Conservation (phyloP, 2,888 invertebrate genomes). For the Acanthosepion pharaonis region DNA sequence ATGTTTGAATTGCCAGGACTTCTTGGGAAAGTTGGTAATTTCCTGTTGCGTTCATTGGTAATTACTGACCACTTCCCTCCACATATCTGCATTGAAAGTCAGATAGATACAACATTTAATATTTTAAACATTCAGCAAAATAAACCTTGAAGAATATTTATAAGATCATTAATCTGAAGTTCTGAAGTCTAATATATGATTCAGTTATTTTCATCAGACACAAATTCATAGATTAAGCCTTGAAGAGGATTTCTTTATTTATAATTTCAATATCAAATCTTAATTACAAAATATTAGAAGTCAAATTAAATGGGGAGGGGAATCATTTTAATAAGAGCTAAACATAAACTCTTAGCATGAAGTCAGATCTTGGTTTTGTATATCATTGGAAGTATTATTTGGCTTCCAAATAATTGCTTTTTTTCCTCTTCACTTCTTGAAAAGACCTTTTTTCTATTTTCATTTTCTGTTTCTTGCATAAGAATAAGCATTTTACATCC, state of each 20-base stretch:
- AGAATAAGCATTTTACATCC: neutral
- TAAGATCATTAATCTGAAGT: neutral
- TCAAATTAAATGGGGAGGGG: neutral
- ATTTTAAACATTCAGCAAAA: neutral
- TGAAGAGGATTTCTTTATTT: neutral
- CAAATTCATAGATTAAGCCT: neutral
- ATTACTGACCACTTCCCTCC: no score
- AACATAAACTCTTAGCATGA: no score
- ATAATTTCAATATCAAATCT: neutral
- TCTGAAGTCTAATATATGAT: neutral
- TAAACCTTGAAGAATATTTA: constrained; percentile 16
- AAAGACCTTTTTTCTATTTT: no score
- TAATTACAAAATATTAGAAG: neutral
- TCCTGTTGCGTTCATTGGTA: no score
- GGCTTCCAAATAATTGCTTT: no score
- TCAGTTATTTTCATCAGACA: neutral
- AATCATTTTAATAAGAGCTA: no score
- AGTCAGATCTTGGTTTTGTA: no score
- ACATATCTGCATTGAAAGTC: neutral
- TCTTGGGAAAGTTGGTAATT: no score
- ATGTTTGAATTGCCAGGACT: no score
- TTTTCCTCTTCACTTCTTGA: no score
- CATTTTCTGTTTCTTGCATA: no score
- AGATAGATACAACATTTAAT: neutral
- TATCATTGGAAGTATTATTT: no score